Evolutionary conservation across 2,888 invertebrate genomes (phyloP).

Genomic region (Toxonevra muliebris): DNA sequence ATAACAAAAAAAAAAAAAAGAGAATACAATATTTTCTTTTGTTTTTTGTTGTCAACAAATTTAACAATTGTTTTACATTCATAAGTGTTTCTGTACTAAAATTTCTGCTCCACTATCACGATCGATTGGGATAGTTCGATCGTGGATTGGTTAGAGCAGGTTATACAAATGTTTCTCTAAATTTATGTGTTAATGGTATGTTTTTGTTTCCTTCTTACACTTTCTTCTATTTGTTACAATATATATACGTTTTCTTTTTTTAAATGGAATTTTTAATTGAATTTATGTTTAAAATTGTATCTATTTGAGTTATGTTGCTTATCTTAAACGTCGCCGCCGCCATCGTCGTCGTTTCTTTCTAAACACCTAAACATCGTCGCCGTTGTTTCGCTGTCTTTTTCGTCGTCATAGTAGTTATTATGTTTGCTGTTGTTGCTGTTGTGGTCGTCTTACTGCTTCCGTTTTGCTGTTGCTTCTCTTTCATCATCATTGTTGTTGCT

Average conservation of each 20-base stretch:
- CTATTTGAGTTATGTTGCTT: background rate
- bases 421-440: background rate
- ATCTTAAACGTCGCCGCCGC: no score
- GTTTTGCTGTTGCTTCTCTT: constrained; percentile 9
- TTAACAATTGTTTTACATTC: constrained; percentile 30
- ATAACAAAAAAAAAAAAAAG: no score
- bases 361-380: no score
- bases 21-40: background rate
- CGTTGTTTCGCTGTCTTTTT: no score
- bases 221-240: background rate
- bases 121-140: no score
- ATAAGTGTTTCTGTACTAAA: constrained; percentile 22
- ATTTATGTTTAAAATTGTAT: constrained; percentile 7
- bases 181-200: constrained; percentile 25
- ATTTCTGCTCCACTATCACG: constrained; percentile 19
- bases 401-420: no score
- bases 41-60: constrained; percentile 21
- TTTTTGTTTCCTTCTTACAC: constrained; percentile 11
- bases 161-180: constrained; percentile 28
- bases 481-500: constrained; percentile 5
- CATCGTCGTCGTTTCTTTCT: no score
- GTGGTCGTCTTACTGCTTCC: constrained; percentile 7
- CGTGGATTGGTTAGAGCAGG: constrained; percentile 1
- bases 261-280: constrained; percentile 9
- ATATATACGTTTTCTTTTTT: no score